Conservation (phyloP, 2,113 vertebrate genomes). For the Strigops habroptila region DNA sequence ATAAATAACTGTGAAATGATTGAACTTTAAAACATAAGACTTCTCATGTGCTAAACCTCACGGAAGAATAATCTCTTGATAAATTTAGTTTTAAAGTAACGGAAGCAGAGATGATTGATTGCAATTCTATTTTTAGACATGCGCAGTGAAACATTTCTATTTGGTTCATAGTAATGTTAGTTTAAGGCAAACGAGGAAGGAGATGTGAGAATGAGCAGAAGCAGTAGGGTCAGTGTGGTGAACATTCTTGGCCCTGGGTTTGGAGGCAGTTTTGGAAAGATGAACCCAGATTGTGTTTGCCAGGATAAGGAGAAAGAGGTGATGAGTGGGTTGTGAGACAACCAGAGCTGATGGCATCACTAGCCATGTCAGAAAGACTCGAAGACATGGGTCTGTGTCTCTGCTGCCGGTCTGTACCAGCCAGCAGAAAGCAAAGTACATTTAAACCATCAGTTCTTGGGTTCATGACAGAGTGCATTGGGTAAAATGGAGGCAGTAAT, state of each 20-base stretch:
- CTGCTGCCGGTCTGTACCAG: background rate
- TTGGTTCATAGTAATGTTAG: background rate
- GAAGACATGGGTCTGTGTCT: background rate
- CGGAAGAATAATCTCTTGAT: slow-evolving; percentile 54
- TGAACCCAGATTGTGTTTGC: background rate
- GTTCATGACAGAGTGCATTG: background rate
- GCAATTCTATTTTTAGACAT: slow-evolving; percentile 40
- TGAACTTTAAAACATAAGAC: slow-evolving; percentile 48
- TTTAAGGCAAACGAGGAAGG: background rate
- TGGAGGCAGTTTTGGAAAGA: background rate
- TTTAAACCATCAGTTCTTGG: background rate
- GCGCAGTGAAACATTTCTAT: background rate
- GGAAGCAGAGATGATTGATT: slow-evolving; percentile 59
- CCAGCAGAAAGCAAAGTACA: background rate
- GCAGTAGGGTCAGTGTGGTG: background rate
- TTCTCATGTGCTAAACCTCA: slow-evolving; percentile 40
- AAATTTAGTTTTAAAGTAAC: slow-evolving; percentile 50
- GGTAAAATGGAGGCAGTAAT: background rate
- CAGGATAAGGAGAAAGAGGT: background rate
- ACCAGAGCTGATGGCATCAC: background rate
- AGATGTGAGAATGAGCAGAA: background rate
- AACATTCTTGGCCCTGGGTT: background rate
- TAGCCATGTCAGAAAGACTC: fast-evolving
- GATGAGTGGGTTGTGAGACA: background rate
- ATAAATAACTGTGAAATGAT: slow-evolving; percentile 49